Percentiles rank a stretch among this genome's conserved stretches.
Evolutionary conservation across 2,797 vertebrate species (phyloP).

Genomic region (Acanthurus leucopareius): DNA sequence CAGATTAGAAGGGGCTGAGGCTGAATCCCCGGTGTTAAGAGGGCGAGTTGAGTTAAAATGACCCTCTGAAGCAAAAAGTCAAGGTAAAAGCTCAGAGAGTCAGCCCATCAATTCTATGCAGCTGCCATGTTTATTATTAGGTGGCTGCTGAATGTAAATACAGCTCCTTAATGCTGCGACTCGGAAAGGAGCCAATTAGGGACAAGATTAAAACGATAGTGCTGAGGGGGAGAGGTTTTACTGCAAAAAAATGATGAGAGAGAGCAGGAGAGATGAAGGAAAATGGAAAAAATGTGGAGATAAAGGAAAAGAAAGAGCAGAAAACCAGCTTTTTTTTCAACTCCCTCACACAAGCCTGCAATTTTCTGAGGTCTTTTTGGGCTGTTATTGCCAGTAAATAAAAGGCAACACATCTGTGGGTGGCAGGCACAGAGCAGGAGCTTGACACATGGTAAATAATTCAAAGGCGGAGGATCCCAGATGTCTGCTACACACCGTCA

Average conservation of each 20-base stretch:
- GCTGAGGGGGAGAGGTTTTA: slow-evolving; percentile 7
- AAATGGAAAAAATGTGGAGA: not conserved
- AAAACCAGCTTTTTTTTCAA: not conserved
- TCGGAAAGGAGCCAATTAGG: slow-evolving; percentile 59
- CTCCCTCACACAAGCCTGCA: slow-evolving; percentile 14
- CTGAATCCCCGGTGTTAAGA: slow-evolving; percentile 49
- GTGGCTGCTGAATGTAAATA: slow-evolving; percentile 68
- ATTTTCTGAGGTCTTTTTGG: slow-evolving; percentile 27
- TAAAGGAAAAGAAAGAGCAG: not conserved
- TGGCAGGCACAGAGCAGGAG: slow-evolving; percentile 40
- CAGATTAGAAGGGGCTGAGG: slow-evolving; percentile 62
- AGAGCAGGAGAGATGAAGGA: slow-evolving; percentile 10
- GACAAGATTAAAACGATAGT: slow-evolving; percentile 18
- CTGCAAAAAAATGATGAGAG: not conserved
- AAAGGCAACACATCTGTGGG: slow-evolving; percentile 60
- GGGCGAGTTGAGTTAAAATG: slow-evolving; percentile 42
- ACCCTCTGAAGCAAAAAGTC: slow-evolving; percentile 57
- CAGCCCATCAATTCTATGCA: slow-evolving; percentile 52
- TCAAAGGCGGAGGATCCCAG: slow-evolving; percentile 48
- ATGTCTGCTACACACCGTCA: slow-evolving; percentile 35
- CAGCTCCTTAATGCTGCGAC: slow-evolving; percentile 55
- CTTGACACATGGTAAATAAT: slow-evolving; percentile 62
- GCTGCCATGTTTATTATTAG: slow-evolving; percentile 76
- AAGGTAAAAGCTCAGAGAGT: slow-evolving; percentile 40
- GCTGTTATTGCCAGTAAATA: slow-evolving; percentile 55